Percentiles rank a stretch among this genome's conserved stretches.
Conservation (phyloP, 2,888 invertebrate genomes). For the Aphidoletes aphidimyza region DNA sequence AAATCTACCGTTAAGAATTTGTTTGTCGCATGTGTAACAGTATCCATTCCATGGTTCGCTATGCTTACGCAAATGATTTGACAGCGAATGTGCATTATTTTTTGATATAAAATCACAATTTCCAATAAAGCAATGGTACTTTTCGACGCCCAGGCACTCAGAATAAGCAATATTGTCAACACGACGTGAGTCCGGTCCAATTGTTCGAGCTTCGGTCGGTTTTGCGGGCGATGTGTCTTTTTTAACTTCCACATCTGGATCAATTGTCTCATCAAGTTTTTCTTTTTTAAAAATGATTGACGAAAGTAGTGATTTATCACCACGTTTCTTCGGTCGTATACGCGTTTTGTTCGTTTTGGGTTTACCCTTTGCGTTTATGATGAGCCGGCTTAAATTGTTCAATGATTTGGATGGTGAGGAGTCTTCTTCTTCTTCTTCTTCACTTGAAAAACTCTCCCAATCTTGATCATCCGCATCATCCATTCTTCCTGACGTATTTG, state of each 20-base stretch:
- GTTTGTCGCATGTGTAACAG: constrained; percentile 68
- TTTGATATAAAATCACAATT: constrained; percentile 63
- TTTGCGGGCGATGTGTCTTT: neutral
- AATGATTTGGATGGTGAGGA: neutral
- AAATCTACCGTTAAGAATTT: constrained; percentile 56
- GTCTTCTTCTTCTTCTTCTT: neutral
- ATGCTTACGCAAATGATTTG: constrained; percentile 63
- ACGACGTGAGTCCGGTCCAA: neutral
- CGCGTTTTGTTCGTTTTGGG: neutral
- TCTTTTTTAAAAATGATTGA: neutral
- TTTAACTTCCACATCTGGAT: neutral
- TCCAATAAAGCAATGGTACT: constrained; percentile 62
- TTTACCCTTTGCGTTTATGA: too few relatives aligned
- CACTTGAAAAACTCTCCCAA: neutral
- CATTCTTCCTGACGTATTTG: neutral
- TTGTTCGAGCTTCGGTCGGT: neutral
- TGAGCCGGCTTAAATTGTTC: neutral
- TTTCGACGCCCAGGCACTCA: constrained; percentile 38
- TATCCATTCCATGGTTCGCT: constrained; percentile 70
- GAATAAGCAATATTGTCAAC: constrained; percentile 54
- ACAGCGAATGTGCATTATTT: constrained; percentile 58
- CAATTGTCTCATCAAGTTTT: neutral
- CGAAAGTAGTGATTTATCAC: neutral
- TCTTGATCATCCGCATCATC: neutral
- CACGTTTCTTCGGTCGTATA: neutral